A percentile compares a stretch with the other conserved stretches of the same genome.
Conservation (phyloP, 92 coral and sea anemone genomes). For the Zoanthus gigantus region DNA sequence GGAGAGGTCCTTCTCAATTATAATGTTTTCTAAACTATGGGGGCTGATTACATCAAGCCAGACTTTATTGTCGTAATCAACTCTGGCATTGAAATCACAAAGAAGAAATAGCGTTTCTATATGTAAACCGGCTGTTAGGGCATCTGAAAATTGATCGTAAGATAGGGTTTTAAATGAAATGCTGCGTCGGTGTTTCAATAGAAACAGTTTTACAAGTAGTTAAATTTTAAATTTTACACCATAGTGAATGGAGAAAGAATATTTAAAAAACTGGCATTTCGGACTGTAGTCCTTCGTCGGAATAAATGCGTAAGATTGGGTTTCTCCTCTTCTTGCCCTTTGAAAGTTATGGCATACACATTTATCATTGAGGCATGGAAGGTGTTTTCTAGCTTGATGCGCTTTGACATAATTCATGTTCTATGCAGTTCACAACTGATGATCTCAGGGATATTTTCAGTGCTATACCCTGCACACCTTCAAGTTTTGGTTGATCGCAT, state of each 20-base stretch:
- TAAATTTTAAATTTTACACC: no score
- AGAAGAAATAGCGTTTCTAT: neutral
- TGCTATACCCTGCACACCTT: neutral
- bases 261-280: no score
- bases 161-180: neutral
- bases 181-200: no score
- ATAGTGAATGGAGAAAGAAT: no score
- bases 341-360: neutral
- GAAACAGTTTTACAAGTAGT: no score
- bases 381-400: neutral
- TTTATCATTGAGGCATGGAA: neutral
- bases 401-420: neutral
- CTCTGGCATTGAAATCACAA: neutral
- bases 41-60: neutral
- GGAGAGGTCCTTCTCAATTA: no score
- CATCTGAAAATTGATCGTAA: neutral
- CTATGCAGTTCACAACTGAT: neutral
- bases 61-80: neutral
- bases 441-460: neutral
- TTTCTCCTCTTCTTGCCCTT: neutral
- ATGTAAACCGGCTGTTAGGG: neutral
- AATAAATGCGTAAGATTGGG: neutral
- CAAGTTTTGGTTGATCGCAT: conserved; percentile 7
- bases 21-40: no score
- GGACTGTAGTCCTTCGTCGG: no score